phyloP scores from a whole-genome alignment of 2,888 invertebrate genomes.

The Napeogenes sylphis region DNA sequence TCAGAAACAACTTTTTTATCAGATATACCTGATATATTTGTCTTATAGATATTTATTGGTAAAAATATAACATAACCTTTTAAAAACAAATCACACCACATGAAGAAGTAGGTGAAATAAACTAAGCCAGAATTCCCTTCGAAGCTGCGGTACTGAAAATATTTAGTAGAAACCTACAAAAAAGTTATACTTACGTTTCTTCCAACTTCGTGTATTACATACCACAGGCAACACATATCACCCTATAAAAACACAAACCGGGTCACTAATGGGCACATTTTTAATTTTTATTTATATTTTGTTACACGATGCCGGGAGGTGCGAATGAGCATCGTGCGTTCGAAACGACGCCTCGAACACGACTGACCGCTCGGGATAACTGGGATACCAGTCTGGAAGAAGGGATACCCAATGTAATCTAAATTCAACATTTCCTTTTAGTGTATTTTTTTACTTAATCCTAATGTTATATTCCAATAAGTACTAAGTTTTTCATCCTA shows the following conservation, averaged over 20 bases:
- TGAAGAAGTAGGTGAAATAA: too few species aligned
- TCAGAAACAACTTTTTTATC: too few species aligned
- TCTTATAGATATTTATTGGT: too few species aligned
- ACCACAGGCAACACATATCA: constrained; percentile 37
- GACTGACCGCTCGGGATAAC: constrained; percentile 55
- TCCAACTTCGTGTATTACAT: constrained; percentile 10
- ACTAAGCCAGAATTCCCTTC: too few species aligned
- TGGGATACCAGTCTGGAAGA: constrained; percentile 45
- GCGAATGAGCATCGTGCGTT: constrained; percentile 42
- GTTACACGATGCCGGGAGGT: constrained; percentile 43
- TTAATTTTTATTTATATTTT: constrained; percentile 39
- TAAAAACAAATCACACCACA: too few species aligned
- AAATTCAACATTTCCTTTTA: not conserved
- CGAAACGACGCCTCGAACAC: constrained; percentile 57
- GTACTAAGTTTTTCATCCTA: too few species aligned
- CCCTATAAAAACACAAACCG: constrained; percentile 39
- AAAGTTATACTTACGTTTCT: constrained; percentile 25
- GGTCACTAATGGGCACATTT: constrained; percentile 31
- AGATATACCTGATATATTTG: too few species aligned
- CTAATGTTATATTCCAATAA: not conserved
- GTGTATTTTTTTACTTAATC: not conserved
- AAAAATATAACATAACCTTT: too few species aligned
- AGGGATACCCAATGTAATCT: constrained; percentile 29
- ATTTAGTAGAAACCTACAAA: not conserved
- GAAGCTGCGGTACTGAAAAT: not conserved